These are phyloP conservation scores for Thamnophis sirtalis DNA, from an alignment of 2,113 vertebrate species.

Conservation along the genomic window DNA sequence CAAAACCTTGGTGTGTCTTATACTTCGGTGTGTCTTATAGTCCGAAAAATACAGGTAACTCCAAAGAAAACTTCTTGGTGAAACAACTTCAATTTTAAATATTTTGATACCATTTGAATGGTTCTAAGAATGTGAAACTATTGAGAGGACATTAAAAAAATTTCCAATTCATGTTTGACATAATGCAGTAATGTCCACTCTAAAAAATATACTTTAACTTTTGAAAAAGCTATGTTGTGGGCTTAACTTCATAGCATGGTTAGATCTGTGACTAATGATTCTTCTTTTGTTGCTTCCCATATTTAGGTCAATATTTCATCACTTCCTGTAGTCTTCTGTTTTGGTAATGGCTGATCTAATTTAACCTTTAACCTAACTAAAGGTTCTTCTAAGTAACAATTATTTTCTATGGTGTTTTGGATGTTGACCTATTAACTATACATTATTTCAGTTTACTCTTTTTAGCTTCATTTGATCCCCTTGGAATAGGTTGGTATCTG, in stretches of 20 bases:
- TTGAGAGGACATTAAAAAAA: neutral
- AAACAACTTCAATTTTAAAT: neutral
- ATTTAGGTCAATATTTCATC: neutral
- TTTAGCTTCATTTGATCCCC: neutral
- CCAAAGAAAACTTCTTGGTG: neutral
- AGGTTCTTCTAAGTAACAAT: neutral
- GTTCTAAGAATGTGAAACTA: neutral
- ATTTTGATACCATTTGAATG: neutral
- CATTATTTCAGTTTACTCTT: neutral
- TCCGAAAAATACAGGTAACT: too few species aligned
- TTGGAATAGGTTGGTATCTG: neutral
- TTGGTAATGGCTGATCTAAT: neutral
- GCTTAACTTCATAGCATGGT: neutral
- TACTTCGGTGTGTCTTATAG: too few species aligned
- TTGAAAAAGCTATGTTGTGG: neutral
- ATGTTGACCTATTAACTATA: neutral
- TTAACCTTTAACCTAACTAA: neutral
- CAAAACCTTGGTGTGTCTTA: too few species aligned
- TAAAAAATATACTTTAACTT: neutral
- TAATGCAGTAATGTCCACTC: neutral
- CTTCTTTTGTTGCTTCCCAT: neutral
- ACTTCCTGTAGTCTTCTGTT: neutral
- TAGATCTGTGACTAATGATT: neutral
- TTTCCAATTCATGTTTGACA: neutral
- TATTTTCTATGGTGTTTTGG: neutral